Base-by-base conservation (phyloP, 2,113 vertebrate species). In the Pao palembangensis region DNA sequence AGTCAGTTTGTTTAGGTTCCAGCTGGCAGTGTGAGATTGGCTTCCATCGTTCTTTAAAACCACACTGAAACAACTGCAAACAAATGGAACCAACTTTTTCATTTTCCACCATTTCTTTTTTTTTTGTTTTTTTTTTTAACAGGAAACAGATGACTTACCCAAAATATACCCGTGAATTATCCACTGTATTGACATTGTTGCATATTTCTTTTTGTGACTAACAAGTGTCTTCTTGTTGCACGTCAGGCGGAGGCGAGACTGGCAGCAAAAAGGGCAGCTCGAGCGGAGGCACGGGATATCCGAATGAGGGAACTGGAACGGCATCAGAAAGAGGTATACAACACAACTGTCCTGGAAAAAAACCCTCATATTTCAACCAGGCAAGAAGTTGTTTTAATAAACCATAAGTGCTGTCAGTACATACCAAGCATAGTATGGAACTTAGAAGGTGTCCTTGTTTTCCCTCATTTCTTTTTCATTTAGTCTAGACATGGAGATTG, bases 231-330 rank as follows among this genome's bases (percentile, higher is more conserved):
- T 85, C 71, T 68, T 84, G 60, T 67, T 81, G 10, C 81, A 16
- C 80, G 55, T 81, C 51, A 99, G 97, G 97, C 97, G 15, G 96
- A 99, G 91, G 97, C 97, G 64, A 93, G 96, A 71, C 91, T 99
- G 62, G 96, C 96, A 69, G 97, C 97, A 7, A 99, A 96, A 78
- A 89, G 97, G 54, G 96, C 96, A 11, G 97, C 97, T 34, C 93
- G 97, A 59, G 97, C 97, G 20, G 97, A 99, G 88, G 97, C 97
- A 55, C 93, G 97, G 81, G 96, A 98, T 73, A 99, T 99, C 71
- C 94, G 96, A 52, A 99, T 99, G 96, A 91, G 92, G 81, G 97
- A 99, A 85, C 87, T 99, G 76, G 96, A 98, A 60, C 90, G 96
- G 42, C 97, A 99, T 47, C 97, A 98, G 41, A 96, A 93, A 91